Evolutionary conservation across 2,888 invertebrate species (phyloP), one percentile per base, ranked within the genome.

Genomic region (Drosophila vallismaia): DNA sequence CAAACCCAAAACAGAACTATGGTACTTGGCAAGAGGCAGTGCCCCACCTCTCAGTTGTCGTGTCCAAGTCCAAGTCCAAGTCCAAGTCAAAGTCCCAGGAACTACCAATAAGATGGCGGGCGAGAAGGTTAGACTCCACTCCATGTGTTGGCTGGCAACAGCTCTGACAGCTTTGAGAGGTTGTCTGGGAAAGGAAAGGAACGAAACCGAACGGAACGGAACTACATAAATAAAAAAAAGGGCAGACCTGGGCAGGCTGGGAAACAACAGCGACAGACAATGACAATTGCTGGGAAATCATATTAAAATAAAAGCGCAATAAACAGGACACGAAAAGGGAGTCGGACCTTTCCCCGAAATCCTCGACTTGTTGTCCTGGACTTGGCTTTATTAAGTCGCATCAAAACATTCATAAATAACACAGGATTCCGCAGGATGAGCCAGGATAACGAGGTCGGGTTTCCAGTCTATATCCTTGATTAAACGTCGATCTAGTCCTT

Each of bases 231-330:
- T 66, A 55, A 63, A 50, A 46, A 46, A 19, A 19, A 19, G 46
- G 40, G 44, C 26, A 36, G 29, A 48, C 8, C 36, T 4, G 3
- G 19, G 42, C 1, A 8, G 19, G 42, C 14, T 3, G 28, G 24
- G 8, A 24, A 48, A 19, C 33, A 12, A 44, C 58, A 52, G 19
- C 19, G 19, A 50, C 58, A 60, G 62, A 66, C 67, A 67, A 71
- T 71, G 63, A 71, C 77, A 78, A 78, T 82, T 78, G 78, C 59
- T 78, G 73, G 67, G 73, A 82, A 64, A 81, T 75, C 73, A 68
- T 70, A 75, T 78, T 76, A 80, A 79, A 80, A 78, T 63, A 71
- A 76, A 72, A 75, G 60, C 67, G 63, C 53, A 78, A 76, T 74
- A 74, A 79, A 71, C 68, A 76, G 66, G 57, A 62, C 42, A 51